Conservation (phyloP, 2,888 invertebrate species). For the Aspidiotus destructor region DNA sequence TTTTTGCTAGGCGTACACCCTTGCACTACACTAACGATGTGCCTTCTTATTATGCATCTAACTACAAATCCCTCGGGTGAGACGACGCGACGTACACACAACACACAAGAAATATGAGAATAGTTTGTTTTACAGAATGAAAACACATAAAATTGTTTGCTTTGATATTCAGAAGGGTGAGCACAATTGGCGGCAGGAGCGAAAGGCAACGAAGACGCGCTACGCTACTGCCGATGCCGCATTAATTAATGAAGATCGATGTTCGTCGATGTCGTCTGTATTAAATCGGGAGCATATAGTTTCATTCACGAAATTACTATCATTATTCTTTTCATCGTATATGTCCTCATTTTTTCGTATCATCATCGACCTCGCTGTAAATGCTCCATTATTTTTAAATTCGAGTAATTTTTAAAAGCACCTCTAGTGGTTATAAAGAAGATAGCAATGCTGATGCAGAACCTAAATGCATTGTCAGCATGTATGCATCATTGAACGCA, state of each 20-base stretch:
- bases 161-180: constrained; percentile 1
- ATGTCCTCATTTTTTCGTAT: neutral
- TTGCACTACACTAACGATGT: neutral
- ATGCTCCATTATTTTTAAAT: too few species aligned
- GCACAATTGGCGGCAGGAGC: neutral
- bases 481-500: too few species aligned
- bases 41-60: constrained; percentile 10
- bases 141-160: constrained; percentile 14
- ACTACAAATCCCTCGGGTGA: constrained; percentile 12
- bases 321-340: neutral
- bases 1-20: neutral
- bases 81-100: neutral
- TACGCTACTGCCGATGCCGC: too few species aligned
- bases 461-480: too few species aligned
- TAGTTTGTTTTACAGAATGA: constrained; percentile 14
- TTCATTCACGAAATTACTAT: neutral
- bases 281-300: constrained; percentile 10
- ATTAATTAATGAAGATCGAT: constrained; percentile 11
- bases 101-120: neutral
- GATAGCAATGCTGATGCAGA: too few species aligned
- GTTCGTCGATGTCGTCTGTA: neutral
- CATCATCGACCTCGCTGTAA: neutral
- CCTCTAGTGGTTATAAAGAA: too few species aligned
- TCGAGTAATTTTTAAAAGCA: too few species aligned
- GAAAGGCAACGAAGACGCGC: neutral